Conservation (phyloP, 2,797 vertebrate species). For the Betta splendens region DNA sequence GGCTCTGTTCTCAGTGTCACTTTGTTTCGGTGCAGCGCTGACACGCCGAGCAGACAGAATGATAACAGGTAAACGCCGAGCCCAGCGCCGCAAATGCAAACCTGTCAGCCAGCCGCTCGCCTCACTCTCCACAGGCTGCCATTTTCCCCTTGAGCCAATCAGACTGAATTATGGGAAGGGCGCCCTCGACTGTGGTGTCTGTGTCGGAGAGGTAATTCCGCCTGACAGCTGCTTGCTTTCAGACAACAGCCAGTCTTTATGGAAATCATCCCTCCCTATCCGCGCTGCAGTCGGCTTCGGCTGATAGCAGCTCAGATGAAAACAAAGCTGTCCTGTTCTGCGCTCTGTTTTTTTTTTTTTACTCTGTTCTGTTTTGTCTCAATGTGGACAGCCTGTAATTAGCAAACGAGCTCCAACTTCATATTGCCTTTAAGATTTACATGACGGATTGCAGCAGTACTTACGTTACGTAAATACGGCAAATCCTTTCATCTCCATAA, state of each 20-base stretch:
- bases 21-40: constrained; percentile 59
- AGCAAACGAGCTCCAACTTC: constrained; percentile 34
- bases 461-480: constrained; percentile 18
- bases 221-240: constrained; percentile 82
- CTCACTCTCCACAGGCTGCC: constrained; percentile 75
- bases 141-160: constrained; percentile 84
- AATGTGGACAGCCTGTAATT: constrained; percentile 41
- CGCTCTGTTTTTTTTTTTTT: constrained; percentile 11
- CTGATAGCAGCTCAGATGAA: constrained; percentile 65
- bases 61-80: constrained; percentile 74
- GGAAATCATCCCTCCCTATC: constrained; percentile 76
- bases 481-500: constrained; percentile 5
- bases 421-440: constrained; percentile 24
- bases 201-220: constrained; percentile 79
- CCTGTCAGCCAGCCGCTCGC: constrained; percentile 74
- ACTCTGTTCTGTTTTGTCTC: constrained; percentile 8
- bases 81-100: constrained; percentile 66
- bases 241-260: constrained; percentile 82
- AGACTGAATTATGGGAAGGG: constrained; percentile 82
- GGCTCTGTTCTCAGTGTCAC: constrained; percentile 56
- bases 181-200: constrained; percentile 79
- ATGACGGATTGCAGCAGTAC: constrained; percentile 15
- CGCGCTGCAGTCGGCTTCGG: constrained; percentile 59
- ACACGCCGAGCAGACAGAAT: constrained; percentile 67
- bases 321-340: constrained; percentile 68